Evolutionary conservation across 2,113 vertebrate species (phyloP), one percentile per base, ranked within the genome.

Genomic region (Dolichotis patagonum): DNA sequence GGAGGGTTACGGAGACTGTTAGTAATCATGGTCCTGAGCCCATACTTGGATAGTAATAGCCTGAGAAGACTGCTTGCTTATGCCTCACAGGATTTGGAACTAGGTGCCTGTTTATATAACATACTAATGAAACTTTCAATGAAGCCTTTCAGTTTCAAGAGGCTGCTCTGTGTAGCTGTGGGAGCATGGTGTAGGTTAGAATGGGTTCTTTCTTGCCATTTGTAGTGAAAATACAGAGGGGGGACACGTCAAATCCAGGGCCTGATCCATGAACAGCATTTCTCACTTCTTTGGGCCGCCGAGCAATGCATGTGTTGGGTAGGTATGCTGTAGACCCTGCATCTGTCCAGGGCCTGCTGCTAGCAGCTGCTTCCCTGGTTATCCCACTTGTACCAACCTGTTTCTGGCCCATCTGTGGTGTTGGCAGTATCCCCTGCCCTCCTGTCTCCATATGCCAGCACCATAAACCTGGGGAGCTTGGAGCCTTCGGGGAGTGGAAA

Each of bases 321-420:
- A 12, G 65, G 46, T 4, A 2, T 16, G 28, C 32, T 30, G 11
- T 20, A 49, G 83, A 71, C 43, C 41, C 32, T 90, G 83, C 54
- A 17, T 4, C 32, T n/a, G 71, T 77, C 65, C 43, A 38, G 35
- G 43, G 24, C 63, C 62, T 85, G 91, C 88, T 78, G 69, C 86
- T 54, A 32, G 56, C 65, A 22, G 24, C 46, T 80, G 28, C 52
- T 46, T 88, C 67, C 32, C 82, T 94, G 78, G 65, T 43, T 71
- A 67, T 92, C 54, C 78, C 20, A 30, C 54, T 84, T 90, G 54
- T 63, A 35, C 77, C 83, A 93, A 94, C 71, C 67, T 88, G 77
- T 92, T 95, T 90, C 95, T 92, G 77, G 41, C 62, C 90, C 88
- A 84, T 97, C 95, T 97, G 92, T 93, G 95, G 83, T 67, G 63